Evolutionary conservation across 2,113 vertebrate species (phyloP).

Genomic region (Rattus norvegicus): DNA sequence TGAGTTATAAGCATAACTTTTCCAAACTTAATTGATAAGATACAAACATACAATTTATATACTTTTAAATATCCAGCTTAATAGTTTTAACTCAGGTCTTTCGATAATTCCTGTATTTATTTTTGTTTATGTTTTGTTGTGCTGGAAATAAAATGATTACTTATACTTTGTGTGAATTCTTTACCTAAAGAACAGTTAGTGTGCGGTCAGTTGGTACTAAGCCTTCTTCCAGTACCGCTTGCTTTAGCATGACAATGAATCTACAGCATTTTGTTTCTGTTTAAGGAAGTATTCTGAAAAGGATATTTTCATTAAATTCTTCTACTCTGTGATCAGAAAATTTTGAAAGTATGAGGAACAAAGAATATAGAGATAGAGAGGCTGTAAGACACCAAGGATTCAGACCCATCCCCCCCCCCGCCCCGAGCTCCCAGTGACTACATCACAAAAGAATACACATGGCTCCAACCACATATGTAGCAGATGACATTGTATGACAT

Average conservation of each 20-base stretch:
- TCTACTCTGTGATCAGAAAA: not conserved
- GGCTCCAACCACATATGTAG: too few species aligned
- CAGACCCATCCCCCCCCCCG: not conserved
- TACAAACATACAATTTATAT: constrained; percentile 42
- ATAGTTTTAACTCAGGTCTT: not conserved
- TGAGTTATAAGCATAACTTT: constrained; percentile 21
- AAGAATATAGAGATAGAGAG: not conserved
- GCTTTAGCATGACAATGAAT: not conserved
- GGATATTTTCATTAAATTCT: not conserved
- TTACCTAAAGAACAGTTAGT: not conserved
- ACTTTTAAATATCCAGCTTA: not conserved
- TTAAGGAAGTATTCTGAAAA: not conserved
- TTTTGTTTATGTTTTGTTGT: not conserved
- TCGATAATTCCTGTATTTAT: not conserved
- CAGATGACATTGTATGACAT: too few species aligned
- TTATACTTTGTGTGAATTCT: not conserved
- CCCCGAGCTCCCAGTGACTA: too few species aligned
- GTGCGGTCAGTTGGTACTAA: not conserved
- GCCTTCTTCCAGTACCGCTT: not conserved
- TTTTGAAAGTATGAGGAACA: not conserved
- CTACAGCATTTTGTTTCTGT: not conserved
- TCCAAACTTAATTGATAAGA: constrained; percentile 65
- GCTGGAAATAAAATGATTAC: not conserved
- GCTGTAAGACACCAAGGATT: not conserved
- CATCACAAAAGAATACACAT: too few species aligned